Conservation (phyloP, 2,888 invertebrate genomes). For the Meandrusa payeni region DNA sequence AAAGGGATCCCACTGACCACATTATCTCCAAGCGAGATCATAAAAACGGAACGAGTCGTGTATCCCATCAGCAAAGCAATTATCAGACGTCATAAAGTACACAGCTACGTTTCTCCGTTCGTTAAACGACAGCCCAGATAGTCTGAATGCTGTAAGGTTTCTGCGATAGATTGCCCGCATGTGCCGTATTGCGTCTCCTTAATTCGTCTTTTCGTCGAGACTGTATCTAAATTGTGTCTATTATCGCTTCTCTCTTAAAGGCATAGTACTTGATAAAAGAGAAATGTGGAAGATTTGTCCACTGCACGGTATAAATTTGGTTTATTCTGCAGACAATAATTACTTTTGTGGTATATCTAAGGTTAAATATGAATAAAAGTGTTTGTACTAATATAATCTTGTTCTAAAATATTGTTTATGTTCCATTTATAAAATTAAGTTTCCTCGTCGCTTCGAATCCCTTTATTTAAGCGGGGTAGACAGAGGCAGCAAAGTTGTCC, state of each 20-base stretch:
- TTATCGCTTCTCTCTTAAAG: conserved; percentile 16
- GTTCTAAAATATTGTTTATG: no score
- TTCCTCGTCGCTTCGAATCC: no score
- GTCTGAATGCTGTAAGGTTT: conserved; percentile 19
- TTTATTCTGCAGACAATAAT: no score
- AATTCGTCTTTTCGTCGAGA: conserved; percentile 20
- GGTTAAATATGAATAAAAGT: no score
- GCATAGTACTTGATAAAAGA: not conserved
- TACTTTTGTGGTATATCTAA: no score
- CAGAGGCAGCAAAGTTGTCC: no score
- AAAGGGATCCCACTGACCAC: conserved; percentile 10
- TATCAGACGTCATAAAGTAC: conserved; percentile 25
- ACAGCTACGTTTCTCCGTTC: conserved; percentile 13
- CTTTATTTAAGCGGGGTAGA: no score
- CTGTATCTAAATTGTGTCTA: conserved; percentile 16
- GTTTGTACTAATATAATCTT: no score
- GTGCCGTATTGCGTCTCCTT: conserved; percentile 19
- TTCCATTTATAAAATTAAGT: no score
- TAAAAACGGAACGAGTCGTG: conserved; percentile 17
- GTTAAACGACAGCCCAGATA: conserved; percentile 10
- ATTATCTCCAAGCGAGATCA: conserved; percentile 12
- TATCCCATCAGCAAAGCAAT: conserved; percentile 18
- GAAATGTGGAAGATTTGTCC: not conserved
- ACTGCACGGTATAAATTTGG: not conserved
- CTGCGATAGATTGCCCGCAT: conserved; percentile 24